Base-by-base conservation (phyloP, 2,888 invertebrate species). In the Leptinotarsa haldemani region DNA sequence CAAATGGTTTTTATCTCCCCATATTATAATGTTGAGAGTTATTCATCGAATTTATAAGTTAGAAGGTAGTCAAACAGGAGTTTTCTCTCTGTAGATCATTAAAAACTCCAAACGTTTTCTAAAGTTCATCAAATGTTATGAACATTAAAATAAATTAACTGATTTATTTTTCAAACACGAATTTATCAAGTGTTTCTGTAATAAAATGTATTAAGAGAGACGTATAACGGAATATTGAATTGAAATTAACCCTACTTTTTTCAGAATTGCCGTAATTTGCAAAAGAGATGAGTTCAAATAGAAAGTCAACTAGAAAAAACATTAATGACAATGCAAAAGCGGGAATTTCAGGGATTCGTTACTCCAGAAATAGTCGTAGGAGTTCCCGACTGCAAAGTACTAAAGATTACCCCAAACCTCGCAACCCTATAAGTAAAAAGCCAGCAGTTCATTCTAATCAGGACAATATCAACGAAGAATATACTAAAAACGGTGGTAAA, bases 361-460 rank as follows among this genome's bases (percentile, higher is more conserved):
- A 61, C 30, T 61, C 30, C 61, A 25, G 40, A 30, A 40, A 30
- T n/a, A 56, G 46, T 50, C 47, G 50, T 56, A 68, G 68, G 12
- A 68, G 68, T 68, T n/a, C 68, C 46, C 56, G 68, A 47, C 18
- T 56, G 16, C 68, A 52, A 30, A 56, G 58, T 47, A 56, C 46
- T 18, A 56, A 56, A 61, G 61, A 61, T 22, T 46, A 46, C 15
- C 12, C 46, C 22, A 68, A 56, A 40, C 1, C 61, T 40, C 3
- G 9, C n/a, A n/a, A n/a, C 16, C 25, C 40, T 61, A n/a, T 16
- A 2, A 40, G 40, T 40, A 40, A 40, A 30, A 16, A 40, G 61
- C 15, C 61, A 61, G 18, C 16, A 18, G 53, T 46, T 46, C 9
- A n/a, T 46, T 40, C 46, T 5, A 56, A 58, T 12, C 56, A 18